Percentiles rank a stretch among this genome's conserved stretches.
These are phyloP conservation scores for Scyliorhinus canicula DNA, from an alignment of 2,797 vertebrate genomes.

Conservation along the genomic window DNA sequence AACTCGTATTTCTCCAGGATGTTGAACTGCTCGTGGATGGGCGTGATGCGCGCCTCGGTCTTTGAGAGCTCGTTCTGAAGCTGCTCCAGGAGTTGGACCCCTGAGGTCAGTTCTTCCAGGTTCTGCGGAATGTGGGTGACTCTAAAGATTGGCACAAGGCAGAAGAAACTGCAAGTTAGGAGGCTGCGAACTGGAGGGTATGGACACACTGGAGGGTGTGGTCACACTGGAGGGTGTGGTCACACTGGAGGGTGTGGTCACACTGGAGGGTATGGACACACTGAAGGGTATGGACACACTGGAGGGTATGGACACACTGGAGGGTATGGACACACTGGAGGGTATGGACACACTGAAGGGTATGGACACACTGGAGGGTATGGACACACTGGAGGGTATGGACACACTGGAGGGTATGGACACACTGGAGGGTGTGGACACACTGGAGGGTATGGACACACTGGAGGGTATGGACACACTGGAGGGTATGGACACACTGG, in stretches of 20 bases:
- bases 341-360: background rate
- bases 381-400: background rate
- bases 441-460: background rate
- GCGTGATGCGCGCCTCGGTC: constrained; percentile 62
- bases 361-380: background rate
- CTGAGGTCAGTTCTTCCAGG: constrained; percentile 59
- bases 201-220: background rate
- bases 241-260: background rate
- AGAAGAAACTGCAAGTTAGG: background rate
- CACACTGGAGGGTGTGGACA: background rate
- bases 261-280: background rate
- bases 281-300: background rate
- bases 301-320: background rate
- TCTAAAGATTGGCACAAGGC: constrained; percentile 45
- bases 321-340: background rate
- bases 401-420: background rate
- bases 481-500: background rate
- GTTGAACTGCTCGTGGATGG: constrained; percentile 73
- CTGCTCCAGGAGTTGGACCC: constrained; percentile 62
- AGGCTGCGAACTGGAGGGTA: background rate
- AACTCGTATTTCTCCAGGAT: constrained; percentile 77
- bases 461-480: background rate
- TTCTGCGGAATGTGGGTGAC: constrained; percentile 60
- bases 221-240: background rate
- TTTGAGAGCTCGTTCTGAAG: constrained; percentile 61